These are phyloP conservation scores for Coboldia fuscipes DNA, from an alignment of 1,140 invertebrate species.

Conservation along the genomic window DNA sequence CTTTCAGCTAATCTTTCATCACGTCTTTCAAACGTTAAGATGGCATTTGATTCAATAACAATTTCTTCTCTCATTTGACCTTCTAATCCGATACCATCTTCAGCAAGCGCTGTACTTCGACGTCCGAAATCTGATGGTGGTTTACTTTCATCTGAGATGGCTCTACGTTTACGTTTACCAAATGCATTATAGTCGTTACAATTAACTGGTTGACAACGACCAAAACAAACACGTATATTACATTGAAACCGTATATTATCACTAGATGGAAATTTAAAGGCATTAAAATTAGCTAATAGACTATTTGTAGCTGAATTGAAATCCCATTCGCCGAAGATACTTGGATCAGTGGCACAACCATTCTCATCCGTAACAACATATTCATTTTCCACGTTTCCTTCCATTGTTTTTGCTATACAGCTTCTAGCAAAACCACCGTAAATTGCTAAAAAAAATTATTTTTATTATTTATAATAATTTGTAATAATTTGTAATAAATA, in stretches of 20 bases:
- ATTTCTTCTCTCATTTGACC: constrained; percentile 82
- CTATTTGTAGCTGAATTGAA: constrained; percentile 63
- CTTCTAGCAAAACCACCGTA: constrained; percentile 85
- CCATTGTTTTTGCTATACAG: constrained; percentile 81
- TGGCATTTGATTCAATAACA: constrained; percentile 76
- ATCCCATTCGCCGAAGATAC: constrained; percentile 84
- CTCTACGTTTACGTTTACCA: constrained; percentile 50
- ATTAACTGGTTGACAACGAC: constrained; percentile 85
- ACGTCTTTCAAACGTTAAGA: constrained; percentile 67
- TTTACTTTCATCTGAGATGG: constrained; percentile 29
- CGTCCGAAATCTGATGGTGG: constrained; percentile 29
- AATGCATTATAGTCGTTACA: constrained; percentile 78
- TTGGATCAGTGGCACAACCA: constrained; percentile 79
- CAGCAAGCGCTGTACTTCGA: constrained; percentile 25
- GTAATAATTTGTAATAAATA: neutral
- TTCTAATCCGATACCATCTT: constrained; percentile 27
- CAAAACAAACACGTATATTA: constrained; percentile 87
- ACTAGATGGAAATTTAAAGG: constrained; percentile 88
- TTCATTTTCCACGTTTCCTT: constrained; percentile 71
- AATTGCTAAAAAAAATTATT: constrained; percentile 40
- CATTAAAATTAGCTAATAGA: constrained; percentile 71
- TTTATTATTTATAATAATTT: neutral
- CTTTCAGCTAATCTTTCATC: constrained; percentile 42
- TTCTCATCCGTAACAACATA: constrained; percentile 85
- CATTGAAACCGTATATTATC: constrained; percentile 92